These are phyloP conservation scores for Drosophila nr. perissopoda DNA, from an alignment of 2,888 invertebrate species.

Conservation along the genomic window DNA sequence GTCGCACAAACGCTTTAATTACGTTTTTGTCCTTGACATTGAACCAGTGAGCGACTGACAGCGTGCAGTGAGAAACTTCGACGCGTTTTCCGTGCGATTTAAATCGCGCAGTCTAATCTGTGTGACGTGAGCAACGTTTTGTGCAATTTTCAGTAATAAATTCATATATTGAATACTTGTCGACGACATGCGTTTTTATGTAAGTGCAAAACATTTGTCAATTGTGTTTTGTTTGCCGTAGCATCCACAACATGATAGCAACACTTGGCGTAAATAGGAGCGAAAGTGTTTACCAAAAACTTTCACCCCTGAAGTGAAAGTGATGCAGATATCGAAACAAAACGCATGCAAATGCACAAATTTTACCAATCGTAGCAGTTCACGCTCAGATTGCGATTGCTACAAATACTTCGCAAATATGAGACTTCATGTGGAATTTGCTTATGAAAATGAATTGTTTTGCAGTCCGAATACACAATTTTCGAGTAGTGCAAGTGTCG, in stretches of 20 bases:
- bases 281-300: constrained; percentile 66
- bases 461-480: not conserved
- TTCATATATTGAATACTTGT: constrained; percentile 9
- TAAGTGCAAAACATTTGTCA: constrained; percentile 51
- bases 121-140: constrained; percentile 34
- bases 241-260: not conserved
- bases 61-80: constrained; percentile 31
- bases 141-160: constrained; percentile 31
- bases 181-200: constrained; percentile 55
- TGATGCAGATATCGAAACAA: constrained; percentile 37
- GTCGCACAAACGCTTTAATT: constrained; percentile 81
- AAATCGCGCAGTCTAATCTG: constrained; percentile 34
- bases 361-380: constrained; percentile 5
- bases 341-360: constrained; percentile 59
- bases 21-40: constrained; percentile 84
- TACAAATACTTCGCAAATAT: not conserved
- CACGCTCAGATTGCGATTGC: not conserved
- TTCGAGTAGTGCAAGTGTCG: not conserved
- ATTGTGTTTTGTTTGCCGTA: constrained; percentile 1
- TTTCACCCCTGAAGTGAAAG: constrained; percentile 74
- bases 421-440: not conserved
- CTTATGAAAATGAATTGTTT: not conserved
- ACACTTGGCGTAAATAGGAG: constrained; percentile 36
- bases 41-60: constrained; percentile 53
- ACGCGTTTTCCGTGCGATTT: constrained; percentile 60